A percentile compares a stretch with the other conserved stretches of the same genome.
These are phyloP conservation scores for Setipinna tenuifilis DNA, from an alignment of 2,797 vertebrate species.

Conservation along the genomic window DNA sequence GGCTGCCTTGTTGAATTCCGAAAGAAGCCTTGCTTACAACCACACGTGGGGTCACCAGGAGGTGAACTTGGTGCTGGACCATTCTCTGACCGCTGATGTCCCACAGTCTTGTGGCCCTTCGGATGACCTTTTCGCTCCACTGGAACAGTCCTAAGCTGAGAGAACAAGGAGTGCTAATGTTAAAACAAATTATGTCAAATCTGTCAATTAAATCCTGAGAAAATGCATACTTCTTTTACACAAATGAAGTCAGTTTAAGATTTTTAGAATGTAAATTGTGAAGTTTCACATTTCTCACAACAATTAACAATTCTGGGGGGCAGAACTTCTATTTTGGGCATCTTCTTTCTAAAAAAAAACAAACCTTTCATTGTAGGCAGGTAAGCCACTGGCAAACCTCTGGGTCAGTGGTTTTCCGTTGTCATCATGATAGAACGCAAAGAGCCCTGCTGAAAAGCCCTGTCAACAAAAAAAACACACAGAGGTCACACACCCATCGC, in stretches of 20 bases:
- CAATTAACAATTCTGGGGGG: neutral
- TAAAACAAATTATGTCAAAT: neutral
- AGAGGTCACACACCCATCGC: neutral
- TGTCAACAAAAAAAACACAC: conserved; percentile 58
- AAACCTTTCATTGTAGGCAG: conserved; percentile 93
- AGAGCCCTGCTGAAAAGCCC: conserved; percentile 97
- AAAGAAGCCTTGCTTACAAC: conserved; percentile 81
- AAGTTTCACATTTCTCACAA: neutral
- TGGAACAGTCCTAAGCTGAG: conserved; percentile 93
- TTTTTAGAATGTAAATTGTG: neutral
- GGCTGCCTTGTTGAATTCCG: neutral
- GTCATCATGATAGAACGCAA: conserved; percentile 94
- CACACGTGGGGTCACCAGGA: conserved; percentile 92
- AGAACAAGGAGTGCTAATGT: conserved; percentile 26
- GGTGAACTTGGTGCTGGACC: conserved; percentile 84
- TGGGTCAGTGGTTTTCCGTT: conserved; percentile 90
- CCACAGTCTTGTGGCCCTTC: conserved; percentile 85
- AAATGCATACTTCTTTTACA: neutral
- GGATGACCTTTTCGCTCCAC: conserved; percentile 90
- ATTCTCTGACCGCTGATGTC: conserved; percentile 81
- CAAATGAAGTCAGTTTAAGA: neutral
- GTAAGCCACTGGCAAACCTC: conserved; percentile 88
- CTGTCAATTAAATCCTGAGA: neutral
- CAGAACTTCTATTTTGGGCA: neutral
- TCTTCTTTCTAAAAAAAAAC: neutral